Evolutionary conservation across 1,140 invertebrate species (phyloP).

Genomic region (Araneus ventricosus): DNA sequence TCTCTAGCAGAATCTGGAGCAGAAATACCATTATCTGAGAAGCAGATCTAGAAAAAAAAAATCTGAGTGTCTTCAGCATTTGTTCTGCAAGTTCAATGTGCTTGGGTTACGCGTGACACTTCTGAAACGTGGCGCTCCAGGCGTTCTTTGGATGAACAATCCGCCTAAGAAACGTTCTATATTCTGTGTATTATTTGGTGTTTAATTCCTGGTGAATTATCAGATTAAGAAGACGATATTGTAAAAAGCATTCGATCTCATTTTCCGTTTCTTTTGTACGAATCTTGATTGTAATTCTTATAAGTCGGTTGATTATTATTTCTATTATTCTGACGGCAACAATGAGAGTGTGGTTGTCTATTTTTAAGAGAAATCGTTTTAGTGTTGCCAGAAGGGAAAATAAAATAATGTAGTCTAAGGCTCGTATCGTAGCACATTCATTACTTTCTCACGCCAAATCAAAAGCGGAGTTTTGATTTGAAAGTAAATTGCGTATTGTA

Average conservation of each 20-base stretch:
- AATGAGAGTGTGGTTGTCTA: neutral
- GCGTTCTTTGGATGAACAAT: neutral
- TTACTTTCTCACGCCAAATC: neutral
- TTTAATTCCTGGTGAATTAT: neutral
- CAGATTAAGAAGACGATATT: neutral
- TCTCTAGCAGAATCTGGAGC: neutral
- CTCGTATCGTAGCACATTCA: neutral
- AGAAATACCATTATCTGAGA: neutral
- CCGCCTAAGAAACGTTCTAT: neutral
- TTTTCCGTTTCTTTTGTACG: neutral
- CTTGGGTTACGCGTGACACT: neutral
- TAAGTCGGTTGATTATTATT: neutral
- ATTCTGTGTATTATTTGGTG: neutral
- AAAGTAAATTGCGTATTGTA: neutral
- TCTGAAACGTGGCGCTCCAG: neutral
- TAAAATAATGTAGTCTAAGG: neutral
- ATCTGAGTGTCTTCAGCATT: neutral
- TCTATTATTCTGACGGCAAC: neutral
- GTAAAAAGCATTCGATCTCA: neutral
- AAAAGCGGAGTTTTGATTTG: neutral
- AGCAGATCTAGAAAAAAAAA: neutral
- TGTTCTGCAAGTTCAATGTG: slow-evolving; percentile 10
- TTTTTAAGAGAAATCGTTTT: neutral
- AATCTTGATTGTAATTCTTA: neutral
- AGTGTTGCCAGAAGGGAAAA: neutral